A percentile compares a stretch with the other conserved stretches of the same genome.
phyloP scores from a whole-genome alignment of 2,888 invertebrate species.

The Caenorhabditis sinica region DNA sequence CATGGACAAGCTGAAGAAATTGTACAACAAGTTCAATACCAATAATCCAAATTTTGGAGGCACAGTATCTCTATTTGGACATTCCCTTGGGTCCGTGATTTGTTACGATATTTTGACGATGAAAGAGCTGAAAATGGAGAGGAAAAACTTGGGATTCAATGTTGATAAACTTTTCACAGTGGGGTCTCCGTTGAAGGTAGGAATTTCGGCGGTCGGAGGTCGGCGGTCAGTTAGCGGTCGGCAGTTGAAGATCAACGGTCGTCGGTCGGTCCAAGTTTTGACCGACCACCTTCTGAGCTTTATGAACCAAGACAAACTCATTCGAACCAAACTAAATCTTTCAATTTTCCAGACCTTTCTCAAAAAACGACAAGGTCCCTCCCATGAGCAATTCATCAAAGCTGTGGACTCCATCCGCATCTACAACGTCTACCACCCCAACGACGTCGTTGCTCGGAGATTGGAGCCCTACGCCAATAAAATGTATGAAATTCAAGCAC shows the following conservation, averaged over 20 bases:
- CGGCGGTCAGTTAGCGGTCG: no score
- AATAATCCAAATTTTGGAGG: background rate
- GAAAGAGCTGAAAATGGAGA: background rate
- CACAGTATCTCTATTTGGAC: background rate
- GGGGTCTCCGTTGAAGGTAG: no score
- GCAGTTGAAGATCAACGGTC: no score
- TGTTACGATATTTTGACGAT: conserved; percentile 8
- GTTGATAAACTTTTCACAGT: no score
- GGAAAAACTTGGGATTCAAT: no score
- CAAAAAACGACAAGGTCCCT: background rate
- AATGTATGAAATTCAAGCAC: background rate
- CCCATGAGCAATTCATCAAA: background rate
- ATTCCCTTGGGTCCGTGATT: conserved; percentile 9
- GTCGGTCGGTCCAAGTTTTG: no score
- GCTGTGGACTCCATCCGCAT: background rate
- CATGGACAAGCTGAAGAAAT: background rate
- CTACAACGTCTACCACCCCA: background rate
- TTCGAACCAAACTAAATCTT: background rate
- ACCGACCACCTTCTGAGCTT: no score
- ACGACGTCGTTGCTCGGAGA: background rate
- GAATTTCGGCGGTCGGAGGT: no score
- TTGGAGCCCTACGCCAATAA: background rate
- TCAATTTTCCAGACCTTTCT: background rate
- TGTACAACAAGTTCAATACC: background rate
- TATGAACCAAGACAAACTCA: background rate